These are phyloP conservation scores for Ichneumoninae sp. DNA, from an alignment of 2,888 invertebrate genomes.

Conservation along the genomic window DNA sequence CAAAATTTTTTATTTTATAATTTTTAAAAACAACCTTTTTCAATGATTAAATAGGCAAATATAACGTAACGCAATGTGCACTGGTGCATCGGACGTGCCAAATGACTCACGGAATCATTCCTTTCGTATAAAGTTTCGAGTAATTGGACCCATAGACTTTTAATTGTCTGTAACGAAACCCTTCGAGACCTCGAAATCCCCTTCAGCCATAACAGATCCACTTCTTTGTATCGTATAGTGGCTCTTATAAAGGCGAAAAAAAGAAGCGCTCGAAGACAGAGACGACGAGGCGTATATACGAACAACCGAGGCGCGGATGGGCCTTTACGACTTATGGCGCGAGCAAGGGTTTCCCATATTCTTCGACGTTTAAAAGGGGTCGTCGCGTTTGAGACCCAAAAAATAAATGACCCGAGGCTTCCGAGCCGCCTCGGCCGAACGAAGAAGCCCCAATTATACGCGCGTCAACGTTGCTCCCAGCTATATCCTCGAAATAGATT, in stretches of 20 bases:
- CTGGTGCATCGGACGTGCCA: not conserved
- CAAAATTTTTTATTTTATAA: no score
- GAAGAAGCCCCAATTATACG: constrained; percentile 77
- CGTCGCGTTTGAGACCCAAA: constrained; percentile 56
- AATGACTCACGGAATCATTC: not conserved
- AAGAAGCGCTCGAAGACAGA: constrained; percentile 21
- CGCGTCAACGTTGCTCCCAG: constrained; percentile 73
- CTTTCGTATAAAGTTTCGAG: constrained; percentile 54
- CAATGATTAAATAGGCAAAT: no score
- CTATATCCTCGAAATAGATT: constrained; percentile 77
- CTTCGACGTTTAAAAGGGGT: constrained; percentile 75
- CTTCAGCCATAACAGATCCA: constrained; percentile 52
- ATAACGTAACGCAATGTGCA: not conserved
- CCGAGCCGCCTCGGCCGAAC: constrained; percentile 67
- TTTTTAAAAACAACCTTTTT: no score
- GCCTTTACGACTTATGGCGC: constrained; percentile 64
- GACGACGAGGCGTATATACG: constrained; percentile 25
- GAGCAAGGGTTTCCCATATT: constrained; percentile 38
- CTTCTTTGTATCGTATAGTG: constrained; percentile 78
- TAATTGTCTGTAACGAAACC: constrained; percentile 74
- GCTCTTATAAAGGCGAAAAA: constrained; percentile 70
- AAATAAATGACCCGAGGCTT: constrained; percentile 65
- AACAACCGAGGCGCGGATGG: constrained; percentile 37
- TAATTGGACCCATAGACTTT: constrained; percentile 82
- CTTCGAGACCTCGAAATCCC: constrained; percentile 16